A percentile compares a stretch with the other conserved stretches of the same genome.
These are phyloP conservation scores for Lasioglossum calceatum DNA, from an alignment of 2,888 invertebrate genomes.

Conservation along the genomic window DNA sequence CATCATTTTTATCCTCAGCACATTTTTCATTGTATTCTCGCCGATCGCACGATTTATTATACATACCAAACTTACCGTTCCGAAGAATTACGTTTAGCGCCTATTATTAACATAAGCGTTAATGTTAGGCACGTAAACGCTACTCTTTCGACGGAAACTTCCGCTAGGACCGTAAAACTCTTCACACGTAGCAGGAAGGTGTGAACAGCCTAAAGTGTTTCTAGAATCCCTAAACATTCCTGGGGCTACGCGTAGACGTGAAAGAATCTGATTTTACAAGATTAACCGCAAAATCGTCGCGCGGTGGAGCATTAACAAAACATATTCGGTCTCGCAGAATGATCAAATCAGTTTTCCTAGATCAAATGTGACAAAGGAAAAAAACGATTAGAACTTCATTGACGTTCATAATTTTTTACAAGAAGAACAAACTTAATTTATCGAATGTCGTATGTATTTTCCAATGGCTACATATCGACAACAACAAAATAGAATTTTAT, in stretches of 20 bases:
- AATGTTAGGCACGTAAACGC: not conserved
- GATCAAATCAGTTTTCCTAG: too few species aligned
- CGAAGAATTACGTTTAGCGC: not conserved
- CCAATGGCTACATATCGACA: too few species aligned
- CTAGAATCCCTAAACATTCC: constrained; percentile 37
- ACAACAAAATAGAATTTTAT: too few species aligned
- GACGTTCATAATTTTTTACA: too few species aligned
- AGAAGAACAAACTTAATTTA: too few species aligned
- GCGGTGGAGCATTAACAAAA: not conserved
- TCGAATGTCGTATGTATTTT: too few species aligned
- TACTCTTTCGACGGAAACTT: not conserved
- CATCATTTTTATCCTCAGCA: not conserved
- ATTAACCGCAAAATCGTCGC: constrained; percentile 12
- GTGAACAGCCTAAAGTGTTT: constrained; percentile 27
- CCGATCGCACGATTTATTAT: not conserved
- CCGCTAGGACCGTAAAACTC: constrained; percentile 6
- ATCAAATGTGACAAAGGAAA: too few species aligned
- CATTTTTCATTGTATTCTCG: not conserved
- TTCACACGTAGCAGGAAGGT: constrained; percentile 15
- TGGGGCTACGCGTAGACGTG: constrained; percentile 20
- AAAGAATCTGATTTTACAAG: constrained; percentile 28
- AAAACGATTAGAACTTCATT: too few species aligned
- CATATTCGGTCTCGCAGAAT: not conserved
- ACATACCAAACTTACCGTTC: not conserved
- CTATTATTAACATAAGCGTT: constrained; percentile 5